Percentiles rank a stretch among this genome's conserved stretches.
Evolutionary conservation across 2,113 vertebrate genomes (phyloP).

Genomic region (Parus major): DNA sequence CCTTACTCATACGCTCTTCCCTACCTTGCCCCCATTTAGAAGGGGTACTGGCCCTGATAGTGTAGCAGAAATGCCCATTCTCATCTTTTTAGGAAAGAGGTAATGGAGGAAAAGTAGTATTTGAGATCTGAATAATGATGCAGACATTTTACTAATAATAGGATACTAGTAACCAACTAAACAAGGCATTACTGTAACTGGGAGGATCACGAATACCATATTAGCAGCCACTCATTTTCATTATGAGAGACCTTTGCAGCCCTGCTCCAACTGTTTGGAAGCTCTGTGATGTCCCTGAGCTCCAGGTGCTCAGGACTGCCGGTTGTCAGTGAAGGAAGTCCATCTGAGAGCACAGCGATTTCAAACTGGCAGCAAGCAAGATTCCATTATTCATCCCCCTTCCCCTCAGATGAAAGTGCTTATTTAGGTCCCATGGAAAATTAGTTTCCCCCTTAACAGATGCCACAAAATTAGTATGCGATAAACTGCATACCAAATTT

Average conservation of each 20-base stretch:
- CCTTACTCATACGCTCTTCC: neutral
- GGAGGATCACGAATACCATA: neutral
- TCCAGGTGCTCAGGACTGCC: neutral
- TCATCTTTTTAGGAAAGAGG: neutral
- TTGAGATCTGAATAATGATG: neutral
- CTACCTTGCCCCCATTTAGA: neutral
- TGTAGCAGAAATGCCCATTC: neutral
- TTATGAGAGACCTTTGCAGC: neutral
- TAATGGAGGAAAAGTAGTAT: neutral
- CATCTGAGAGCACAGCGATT: neutral
- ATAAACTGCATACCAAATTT: neutral
- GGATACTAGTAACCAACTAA: neutral
- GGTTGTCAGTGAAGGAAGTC: neutral
- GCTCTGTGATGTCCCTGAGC: neutral
- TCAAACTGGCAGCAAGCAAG: neutral
- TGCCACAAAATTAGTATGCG: neutral
- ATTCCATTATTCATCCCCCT: neutral
- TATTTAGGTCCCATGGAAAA: constrained; percentile 11
- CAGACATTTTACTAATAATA: neutral
- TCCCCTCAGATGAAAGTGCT: neutral
- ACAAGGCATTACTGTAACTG: neutral
- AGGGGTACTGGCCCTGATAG: neutral
- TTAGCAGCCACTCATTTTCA: neutral
- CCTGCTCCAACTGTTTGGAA: neutral
- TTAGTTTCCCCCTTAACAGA: neutral